phyloP scores from a whole-genome alignment of 92 coral and sea anemone species.

The Palythoa heliodiscus region DNA sequence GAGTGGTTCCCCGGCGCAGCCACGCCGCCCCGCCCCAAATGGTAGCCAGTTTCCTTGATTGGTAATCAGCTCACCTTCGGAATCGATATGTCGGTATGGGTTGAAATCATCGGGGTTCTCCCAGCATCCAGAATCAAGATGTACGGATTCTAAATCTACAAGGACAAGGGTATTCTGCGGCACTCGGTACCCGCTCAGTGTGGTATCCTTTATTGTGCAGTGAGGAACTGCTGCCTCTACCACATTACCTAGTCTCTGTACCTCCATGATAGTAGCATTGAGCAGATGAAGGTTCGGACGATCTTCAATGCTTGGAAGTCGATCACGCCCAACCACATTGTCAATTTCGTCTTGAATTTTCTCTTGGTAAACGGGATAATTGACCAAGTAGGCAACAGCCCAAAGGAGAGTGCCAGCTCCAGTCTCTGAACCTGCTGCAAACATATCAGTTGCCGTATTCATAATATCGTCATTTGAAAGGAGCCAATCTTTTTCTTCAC shows the following conservation, averaged over 20 bases:
- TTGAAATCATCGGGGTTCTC: constrained; percentile 15
- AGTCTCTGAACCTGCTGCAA: constrained; percentile 23
- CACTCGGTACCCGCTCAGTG: constrained; percentile 25
- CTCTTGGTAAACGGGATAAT: constrained; percentile 1
- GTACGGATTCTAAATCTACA: constrained; percentile 6
- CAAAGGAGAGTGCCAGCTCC: constrained; percentile 13
- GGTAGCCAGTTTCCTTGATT: constrained; percentile 38
- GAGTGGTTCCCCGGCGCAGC: constrained; percentile 25
- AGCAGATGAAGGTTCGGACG: constrained; percentile 22
- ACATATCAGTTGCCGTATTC: constrained; percentile 11
- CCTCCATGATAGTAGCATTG: constrained; percentile 10
- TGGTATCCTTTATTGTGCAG: constrained; percentile 26
- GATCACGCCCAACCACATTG: constrained; percentile 15
- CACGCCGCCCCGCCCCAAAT: constrained; percentile 28
- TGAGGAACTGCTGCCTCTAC: constrained; percentile 19
- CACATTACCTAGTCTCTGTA: constrained; percentile 30
- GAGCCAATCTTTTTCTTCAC: background rate
- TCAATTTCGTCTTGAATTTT: constrained; percentile 10
- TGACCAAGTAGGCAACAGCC: constrained; percentile 15
- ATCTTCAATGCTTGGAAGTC: constrained; percentile 10
- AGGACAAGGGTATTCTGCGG: constrained; percentile 27
- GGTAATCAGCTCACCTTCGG: constrained; percentile 22
- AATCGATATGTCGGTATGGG: constrained; percentile 22
- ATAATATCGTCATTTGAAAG: constrained; percentile 3
- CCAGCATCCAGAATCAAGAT: constrained; percentile 2